These are phyloP conservation scores for Liposcelis brunnea DNA, from an alignment of 2,888 invertebrate species.

Conservation along the genomic window DNA sequence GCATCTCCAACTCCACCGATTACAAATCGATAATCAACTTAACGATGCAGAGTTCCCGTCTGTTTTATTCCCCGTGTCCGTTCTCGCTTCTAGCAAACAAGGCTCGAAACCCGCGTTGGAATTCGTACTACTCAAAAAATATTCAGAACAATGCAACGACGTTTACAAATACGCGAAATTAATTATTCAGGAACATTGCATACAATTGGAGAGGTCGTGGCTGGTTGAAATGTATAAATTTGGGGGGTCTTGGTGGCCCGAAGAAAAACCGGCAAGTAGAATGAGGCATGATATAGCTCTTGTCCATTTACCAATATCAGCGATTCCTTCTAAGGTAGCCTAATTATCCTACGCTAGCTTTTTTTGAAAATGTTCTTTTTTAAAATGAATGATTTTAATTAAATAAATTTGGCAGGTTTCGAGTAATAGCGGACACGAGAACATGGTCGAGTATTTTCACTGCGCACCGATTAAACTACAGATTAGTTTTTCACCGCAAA, in stretches of 20 bases:
- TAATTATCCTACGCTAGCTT: too few species aligned
- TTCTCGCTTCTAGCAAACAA: slow-evolving; percentile 17
- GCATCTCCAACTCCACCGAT: slow-evolving; percentile 46
- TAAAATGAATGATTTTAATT: too few species aligned
- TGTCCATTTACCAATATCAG: slow-evolving; percentile 39
- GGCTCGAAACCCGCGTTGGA: slow-evolving; percentile 6
- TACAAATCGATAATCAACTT: slow-evolving; percentile 61
- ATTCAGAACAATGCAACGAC: slow-evolving; percentile 40
- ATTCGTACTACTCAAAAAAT: too few species aligned
- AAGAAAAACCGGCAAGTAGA: slow-evolving; percentile 38
- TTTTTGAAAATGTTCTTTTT: too few species aligned
- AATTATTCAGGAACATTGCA: slow-evolving; percentile 44
- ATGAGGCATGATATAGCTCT: slow-evolving; percentile 37
- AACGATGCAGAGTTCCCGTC: slow-evolving; percentile 51
- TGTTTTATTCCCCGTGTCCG: slow-evolving; percentile 43
- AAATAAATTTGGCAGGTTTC: not conserved
- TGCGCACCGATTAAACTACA: slow-evolving; percentile 41
- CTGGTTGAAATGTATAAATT: slow-evolving; percentile 42
- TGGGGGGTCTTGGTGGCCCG: slow-evolving; percentile 38
- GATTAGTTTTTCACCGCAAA: slow-evolving; percentile 37
- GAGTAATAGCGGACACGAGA: slow-evolving; percentile 12
- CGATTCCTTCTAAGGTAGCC: slow-evolving; percentile 28
- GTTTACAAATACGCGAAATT: slow-evolving; percentile 39
- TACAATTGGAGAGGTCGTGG: slow-evolving; percentile 55
- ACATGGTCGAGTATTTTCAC: slow-evolving; percentile 36